Base-by-base conservation (phyloP, 2,797 vertebrate genomes). In the Muraenolepis orangiensis region DNA sequence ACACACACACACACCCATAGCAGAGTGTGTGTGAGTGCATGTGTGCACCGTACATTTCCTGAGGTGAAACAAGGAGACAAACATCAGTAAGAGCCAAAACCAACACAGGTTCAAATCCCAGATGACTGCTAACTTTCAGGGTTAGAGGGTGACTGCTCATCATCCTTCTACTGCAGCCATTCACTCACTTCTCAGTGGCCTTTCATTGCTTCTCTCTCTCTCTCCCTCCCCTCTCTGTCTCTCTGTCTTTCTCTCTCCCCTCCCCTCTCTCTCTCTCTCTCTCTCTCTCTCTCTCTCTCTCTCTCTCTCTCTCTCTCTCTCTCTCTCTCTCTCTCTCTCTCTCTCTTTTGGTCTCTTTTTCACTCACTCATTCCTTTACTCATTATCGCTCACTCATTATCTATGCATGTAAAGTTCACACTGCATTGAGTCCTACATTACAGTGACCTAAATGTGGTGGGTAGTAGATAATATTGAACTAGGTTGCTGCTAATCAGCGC, bases 371-470 rank as follows among this genome's bases (percentile, higher is more conserved):
- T n/a, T 20, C n/a, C 3, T 10, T 57, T 69, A 36, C 34, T 72
- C 75, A 66, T n/a, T n/a, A n/a, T n/a, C 69, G 38, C 34, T 75
- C 57, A 73, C 51, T 76, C 74, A n/a, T 29, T 11, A 73, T 34
- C 28, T 36, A 67, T 30, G 61, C 26, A 73, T 38, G 28, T 0
- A 29, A 7, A 71, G 4, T 36, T 28, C 57, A 69, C 20, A 18
- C 13, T 28, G 18, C 18, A 4, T 16, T 46, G 46, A 85, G 86
- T 84, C 88, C 90, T 79, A 86, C 84, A 91, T 90, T 88, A 88
- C 82, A 79, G 76, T 92, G 91, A 91, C 92, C 91, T 90, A 92
- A 81, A 91, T 93, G 82, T 83, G 75, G 81, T 82, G 77, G 79
- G 81, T 83, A 75, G 82, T 82, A 77, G 79, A 85, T 89, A 78